Evolutionary conservation across 1,140 invertebrate species (phyloP).

Genomic region (Oscheius sp.): DNA sequence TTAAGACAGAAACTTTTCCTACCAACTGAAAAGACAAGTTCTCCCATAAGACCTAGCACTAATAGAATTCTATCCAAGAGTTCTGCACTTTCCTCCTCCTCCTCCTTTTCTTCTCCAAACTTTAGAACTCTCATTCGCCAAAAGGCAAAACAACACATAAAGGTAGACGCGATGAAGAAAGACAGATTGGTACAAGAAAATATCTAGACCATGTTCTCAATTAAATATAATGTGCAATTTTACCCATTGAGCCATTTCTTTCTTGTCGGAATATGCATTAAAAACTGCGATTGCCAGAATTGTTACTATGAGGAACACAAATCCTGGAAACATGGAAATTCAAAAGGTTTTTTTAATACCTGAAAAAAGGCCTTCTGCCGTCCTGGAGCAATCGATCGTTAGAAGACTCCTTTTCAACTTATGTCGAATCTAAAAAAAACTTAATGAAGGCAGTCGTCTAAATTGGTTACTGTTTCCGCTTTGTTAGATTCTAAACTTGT

Average conservation of each 20-base stretch:
- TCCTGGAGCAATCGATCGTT: conserved; percentile 36
- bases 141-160: conserved; percentile 12
- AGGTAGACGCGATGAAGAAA: conserved; percentile 23
- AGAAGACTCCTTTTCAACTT: conserved; percentile 24
- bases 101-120: conserved; percentile 29
- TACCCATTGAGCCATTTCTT: conserved; percentile 29
- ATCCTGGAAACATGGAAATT: conserved; percentile 12
- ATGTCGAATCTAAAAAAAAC: conserved; percentile 1
- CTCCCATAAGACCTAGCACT: conserved; percentile 31
- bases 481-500: conserved; percentile 16
- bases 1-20: conserved; percentile 1
- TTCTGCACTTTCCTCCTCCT: conserved; percentile 33
- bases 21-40: conserved; percentile 26
- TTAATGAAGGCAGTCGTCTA: background rate
- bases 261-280: conserved; percentile 24
- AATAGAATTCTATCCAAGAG: conserved; percentile 34
- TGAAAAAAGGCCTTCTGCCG: conserved; percentile 28
- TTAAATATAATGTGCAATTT: background rate
- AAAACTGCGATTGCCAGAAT: conserved; percentile 26
- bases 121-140: conserved; percentile 33
- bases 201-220: background rate
- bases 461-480: background rate
- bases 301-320: conserved; percentile 23
- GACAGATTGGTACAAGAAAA: conserved; percentile 28
- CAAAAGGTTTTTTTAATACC: background rate